Conservation (phyloP, 1,140 invertebrate genomes). For the Drosophila quadrilineata region DNA sequence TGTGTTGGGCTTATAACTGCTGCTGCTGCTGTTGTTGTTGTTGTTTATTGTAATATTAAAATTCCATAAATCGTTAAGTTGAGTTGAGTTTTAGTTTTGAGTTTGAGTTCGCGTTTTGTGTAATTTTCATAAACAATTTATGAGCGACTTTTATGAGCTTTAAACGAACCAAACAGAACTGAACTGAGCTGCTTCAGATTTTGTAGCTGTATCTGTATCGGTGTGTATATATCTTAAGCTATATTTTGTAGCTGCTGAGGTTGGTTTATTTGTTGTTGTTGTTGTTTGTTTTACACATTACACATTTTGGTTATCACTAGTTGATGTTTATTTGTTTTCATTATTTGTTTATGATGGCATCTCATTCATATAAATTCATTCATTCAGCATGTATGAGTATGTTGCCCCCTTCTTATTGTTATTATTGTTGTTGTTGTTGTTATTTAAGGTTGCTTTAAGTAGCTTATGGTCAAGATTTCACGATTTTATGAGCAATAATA, state of each 20-base stretch:
- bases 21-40: slow-evolving; percentile 36
- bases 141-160: slow-evolving; percentile 55
- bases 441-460: slow-evolving; percentile 53
- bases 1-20: slow-evolving; percentile 18
- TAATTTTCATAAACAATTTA: slow-evolving; percentile 34
- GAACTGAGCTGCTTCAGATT: slow-evolving; percentile 25
- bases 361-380: slow-evolving; percentile 37
- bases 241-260: slow-evolving; percentile 2
- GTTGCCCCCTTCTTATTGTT: too few species aligned
- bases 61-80: slow-evolving; percentile 51
- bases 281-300: slow-evolving; percentile 65
- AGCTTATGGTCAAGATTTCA: slow-evolving; percentile 58
- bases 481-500: slow-evolving; percentile 37
- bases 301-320: slow-evolving; percentile 61
- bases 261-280: slow-evolving; percentile 30
- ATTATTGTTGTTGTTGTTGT: slow-evolving; percentile 13
- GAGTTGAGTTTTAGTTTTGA: too few species aligned
- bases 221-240: slow-evolving; percentile 1
- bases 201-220: slow-evolving; percentile 28
- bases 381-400: slow-evolving; percentile 22
- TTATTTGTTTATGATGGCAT: slow-evolving; percentile 40
- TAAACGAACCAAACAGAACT: too few species aligned
- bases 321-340: slow-evolving; percentile 61
- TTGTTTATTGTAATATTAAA: too few species aligned
- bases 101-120: too few species aligned